These are phyloP conservation scores for Sphaeramia orbicularis DNA, from an alignment of 2,797 vertebrate genomes.

Conservation along the genomic window DNA sequence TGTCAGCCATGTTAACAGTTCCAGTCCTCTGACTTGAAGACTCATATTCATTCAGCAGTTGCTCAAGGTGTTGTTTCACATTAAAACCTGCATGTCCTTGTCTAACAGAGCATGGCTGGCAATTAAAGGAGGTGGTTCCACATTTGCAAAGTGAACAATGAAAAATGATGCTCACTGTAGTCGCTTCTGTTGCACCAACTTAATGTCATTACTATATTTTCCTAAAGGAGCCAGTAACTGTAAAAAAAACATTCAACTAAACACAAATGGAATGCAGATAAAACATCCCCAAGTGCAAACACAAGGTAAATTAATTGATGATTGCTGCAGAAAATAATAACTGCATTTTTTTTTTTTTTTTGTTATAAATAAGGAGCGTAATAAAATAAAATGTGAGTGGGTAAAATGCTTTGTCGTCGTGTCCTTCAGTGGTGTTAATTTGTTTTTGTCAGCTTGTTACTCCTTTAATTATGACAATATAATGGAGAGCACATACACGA, in stretches of 20 bases:
- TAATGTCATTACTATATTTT: background rate
- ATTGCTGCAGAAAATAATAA: background rate
- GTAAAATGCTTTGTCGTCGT: background rate
- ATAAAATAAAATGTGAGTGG: background rate
- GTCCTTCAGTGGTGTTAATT: background rate
- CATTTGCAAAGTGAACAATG: background rate
- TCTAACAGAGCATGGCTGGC: background rate
- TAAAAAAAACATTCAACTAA: background rate
- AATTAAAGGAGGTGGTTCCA: background rate
- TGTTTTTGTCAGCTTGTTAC: constrained; percentile 11
- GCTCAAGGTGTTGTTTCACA: background rate
- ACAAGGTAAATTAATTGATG: background rate
- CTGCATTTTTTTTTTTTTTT: background rate
- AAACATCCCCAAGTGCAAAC: background rate
- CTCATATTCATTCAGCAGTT: background rate
- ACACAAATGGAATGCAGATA: background rate
- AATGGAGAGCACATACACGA: background rate
- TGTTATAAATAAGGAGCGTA: background rate
- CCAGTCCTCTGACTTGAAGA: too few species aligned
- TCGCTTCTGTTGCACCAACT: background rate
- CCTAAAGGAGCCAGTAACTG: background rate
- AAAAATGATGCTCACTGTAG: background rate
- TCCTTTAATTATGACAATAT: background rate
- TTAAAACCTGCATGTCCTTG: background rate
- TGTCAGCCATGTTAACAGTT: too few species aligned